Conservation (phyloP, 2,888 invertebrate species). For the Cantharis rufa region DNA sequence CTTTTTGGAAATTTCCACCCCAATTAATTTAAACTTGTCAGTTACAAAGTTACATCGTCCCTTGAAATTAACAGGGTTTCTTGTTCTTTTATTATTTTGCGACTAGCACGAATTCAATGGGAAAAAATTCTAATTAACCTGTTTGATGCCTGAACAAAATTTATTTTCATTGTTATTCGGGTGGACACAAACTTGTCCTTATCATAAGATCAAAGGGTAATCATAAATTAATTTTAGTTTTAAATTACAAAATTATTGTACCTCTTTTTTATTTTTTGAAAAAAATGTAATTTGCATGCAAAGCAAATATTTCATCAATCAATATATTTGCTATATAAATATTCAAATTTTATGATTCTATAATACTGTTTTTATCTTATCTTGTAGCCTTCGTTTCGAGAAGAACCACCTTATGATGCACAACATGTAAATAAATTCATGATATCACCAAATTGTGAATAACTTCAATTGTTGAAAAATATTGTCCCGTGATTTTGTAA, state of each 20-base stretch:
- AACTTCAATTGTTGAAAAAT: no score
- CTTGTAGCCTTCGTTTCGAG: not conserved
- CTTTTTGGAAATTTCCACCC: not conserved
- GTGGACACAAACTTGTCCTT: conserved; percentile 4
- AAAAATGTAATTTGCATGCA: not conserved
- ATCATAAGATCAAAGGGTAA: not conserved
- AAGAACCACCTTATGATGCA: not conserved
- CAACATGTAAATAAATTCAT: not conserved
- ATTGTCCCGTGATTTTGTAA: not conserved
- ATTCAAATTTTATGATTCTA: not conserved
- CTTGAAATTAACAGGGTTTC: not conserved
- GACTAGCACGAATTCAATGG: not conserved
- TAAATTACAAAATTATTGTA: not conserved
- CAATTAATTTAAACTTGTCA: conserved; percentile 14
- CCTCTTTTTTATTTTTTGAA: not conserved
- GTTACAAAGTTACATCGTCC: not conserved
- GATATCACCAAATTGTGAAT: not conserved
- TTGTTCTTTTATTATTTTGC: conserved; percentile 21
- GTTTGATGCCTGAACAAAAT: not conserved
- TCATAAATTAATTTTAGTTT: not conserved
- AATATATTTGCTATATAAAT: not conserved
- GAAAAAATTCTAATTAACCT: not conserved
- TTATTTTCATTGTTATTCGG: conserved; percentile 5
- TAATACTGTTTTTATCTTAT: not conserved
- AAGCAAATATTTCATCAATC: not conserved